Base-by-base conservation (phyloP, 2,797 vertebrate species). In the Eidolon dupreanum region DNA sequence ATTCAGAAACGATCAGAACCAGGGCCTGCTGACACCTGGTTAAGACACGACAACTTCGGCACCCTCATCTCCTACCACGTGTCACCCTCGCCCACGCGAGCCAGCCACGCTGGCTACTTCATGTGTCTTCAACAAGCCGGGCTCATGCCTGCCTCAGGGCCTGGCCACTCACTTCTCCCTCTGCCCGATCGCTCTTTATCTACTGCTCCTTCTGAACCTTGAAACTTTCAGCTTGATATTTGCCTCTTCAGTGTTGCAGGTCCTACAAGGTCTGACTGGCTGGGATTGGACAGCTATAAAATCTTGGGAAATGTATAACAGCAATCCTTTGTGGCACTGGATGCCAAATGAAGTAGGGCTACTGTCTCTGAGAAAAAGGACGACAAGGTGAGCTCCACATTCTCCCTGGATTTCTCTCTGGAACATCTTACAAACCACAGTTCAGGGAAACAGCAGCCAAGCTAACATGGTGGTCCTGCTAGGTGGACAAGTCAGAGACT, bases 61-160 rank as follows among this genome's bases (percentile, higher is more conserved):
- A 51, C 4, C 61, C 5, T 46, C 8, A 4, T 36, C 57, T 57
- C 33, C 6, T 0, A 7, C 26, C 9, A 7, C 7, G 1, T 20
- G 19, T 5, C 20, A 10, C 1, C 9, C 10, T 1, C 9, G 43
- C 20, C 57, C 22, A 26, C 20, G 3, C 2, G 36, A 15, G 26
- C 46, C 61, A 33, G 36, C 33, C n/a, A 9, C 0, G 0, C 15
- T 2, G 2, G 55, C 63, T 46, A 19, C 53, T 20, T 38, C 71
- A 36, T 33, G 33, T 8, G 31, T 65, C 66, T 41, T 7, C 22
- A 16, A 5, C 10, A 17, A 53, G 5, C 36, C 82, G 20, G 49
- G 5, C 20, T 74, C 46, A 2, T 66, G 65, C 31, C 13, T 13
- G 12, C 36, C 24, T 33, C 71, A 0, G 24, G 15, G 26, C n/a